phyloP scores from a whole-genome alignment of 2,888 invertebrate genomes.

The Ormyrus pomaceus region DNA sequence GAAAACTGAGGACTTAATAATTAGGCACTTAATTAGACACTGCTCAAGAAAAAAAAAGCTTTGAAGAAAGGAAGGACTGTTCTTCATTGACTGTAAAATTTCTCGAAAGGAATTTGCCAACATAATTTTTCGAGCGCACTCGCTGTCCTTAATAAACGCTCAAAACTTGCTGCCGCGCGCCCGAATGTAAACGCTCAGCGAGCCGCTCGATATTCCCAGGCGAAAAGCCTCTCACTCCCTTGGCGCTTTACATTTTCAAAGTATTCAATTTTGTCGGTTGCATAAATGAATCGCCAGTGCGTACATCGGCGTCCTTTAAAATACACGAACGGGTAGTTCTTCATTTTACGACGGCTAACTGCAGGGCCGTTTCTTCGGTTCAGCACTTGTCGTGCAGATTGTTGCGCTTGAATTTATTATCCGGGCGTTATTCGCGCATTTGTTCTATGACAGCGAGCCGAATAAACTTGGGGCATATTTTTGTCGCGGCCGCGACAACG shows the following conservation, averaged over 20 bases:
- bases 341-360: constrained; percentile 43
- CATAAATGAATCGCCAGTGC: constrained; percentile 45
- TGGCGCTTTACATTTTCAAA: constrained; percentile 37
- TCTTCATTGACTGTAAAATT: no score
- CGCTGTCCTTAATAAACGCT: neutral
- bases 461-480: constrained; percentile 34
- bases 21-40: no score
- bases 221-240: neutral
- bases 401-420: constrained; percentile 38
- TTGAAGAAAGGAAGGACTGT: no score
- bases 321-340: neutral
- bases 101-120: no score
- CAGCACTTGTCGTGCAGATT: constrained; percentile 39
- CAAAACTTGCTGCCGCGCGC: neutral
- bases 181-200: neutral
- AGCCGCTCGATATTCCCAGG: constrained; percentile 10
- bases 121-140: no score
- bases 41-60: no score
- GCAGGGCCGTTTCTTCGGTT: constrained; percentile 24
- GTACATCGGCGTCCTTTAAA: constrained; percentile 20
- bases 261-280: constrained; percentile 52
- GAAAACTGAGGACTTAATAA: no score
- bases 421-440: neutral
- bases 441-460: neutral
- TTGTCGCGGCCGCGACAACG: neutral